Conservation (phyloP, 2,888 invertebrate genomes). For the Ariolimax columbianus region DNA sequence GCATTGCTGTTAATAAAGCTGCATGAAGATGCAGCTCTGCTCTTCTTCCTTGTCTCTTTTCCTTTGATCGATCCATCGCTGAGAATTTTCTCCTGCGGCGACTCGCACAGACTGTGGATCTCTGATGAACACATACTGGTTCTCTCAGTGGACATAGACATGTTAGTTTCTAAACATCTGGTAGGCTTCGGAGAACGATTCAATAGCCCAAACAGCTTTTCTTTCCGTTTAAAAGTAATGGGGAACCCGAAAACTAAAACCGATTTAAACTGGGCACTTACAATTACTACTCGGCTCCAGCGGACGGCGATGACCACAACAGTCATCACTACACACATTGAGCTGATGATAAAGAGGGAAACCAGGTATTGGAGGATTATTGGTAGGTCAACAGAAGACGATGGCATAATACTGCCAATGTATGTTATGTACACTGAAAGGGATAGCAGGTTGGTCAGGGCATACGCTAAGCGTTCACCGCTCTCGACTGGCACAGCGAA, state of each 20-base stretch:
- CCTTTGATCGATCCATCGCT: not conserved
- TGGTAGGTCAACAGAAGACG: slow-evolving; percentile 48
- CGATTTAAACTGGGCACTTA: slow-evolving; percentile 14
- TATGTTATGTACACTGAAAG: slow-evolving; percentile 50
- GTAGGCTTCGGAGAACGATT: not conserved
- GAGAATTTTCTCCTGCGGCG: not conserved
- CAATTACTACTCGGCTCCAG: slow-evolving; percentile 33
- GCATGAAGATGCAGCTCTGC: not conserved
- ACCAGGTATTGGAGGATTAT: slow-evolving; percentile 44
- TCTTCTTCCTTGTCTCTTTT: not conserved
- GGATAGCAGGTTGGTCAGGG: slow-evolving; percentile 46
- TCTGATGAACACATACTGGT: slow-evolving; percentile 31
- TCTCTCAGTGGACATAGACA: not conserved
- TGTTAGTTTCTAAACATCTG: not conserved
- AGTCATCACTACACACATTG: slow-evolving; percentile 41
- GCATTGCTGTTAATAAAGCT: not conserved
- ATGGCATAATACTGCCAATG: slow-evolving; percentile 47
- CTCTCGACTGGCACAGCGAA: slow-evolving; percentile 49
- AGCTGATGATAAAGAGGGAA: slow-evolving; percentile 39
- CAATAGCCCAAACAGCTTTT: not conserved
- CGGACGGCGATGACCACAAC: slow-evolving; percentile 39
- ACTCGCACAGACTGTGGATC: slow-evolving; percentile 25
- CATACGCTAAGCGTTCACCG: slow-evolving; percentile 49
- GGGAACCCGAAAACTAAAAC: slow-evolving; percentile 40
- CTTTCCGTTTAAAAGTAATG: slow-evolving; percentile 3